Evolutionary conservation across 2,113 vertebrate genomes (phyloP), one percentile per base, ranked within the genome.

Genomic region (Prolemur simus): DNA sequence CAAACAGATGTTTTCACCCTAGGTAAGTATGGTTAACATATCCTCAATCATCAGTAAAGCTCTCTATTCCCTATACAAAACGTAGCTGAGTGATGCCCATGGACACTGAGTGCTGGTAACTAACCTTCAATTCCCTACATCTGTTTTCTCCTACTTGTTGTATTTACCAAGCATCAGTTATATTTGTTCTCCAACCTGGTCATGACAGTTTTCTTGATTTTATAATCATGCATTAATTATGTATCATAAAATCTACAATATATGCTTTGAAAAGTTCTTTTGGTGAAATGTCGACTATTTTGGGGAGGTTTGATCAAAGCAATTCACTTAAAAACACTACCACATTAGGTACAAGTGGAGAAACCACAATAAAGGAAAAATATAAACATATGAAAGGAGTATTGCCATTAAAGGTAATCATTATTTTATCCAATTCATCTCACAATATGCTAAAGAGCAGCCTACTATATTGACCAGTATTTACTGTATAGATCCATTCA

Each of bases 311-410:
- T 81, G 2, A 80, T 66, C 68, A 84, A 87, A 60, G 29, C 0
- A 34, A 69, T 42, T 93, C 49, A 76, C 34, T 93, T 94, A 52
- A 84, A 77, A 87, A 69, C 92, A 14, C 23, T 69, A 17, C 64
- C 4, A n/a, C 34, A 39, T 39, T 58, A 77, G n/a, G 25, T 82
- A 77, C 8, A 60, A 14, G 8, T 58, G 23, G 80, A 74, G 18
- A 96, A 94, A 73, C 8, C 17, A 34, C n/a, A 81, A 68, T n/a
- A 86, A 81, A 94, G 32, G 20, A 92, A 95, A 85, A 8, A 10
- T 18, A 68, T 27, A 39, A 47, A 49, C 11, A 85, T 74, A 85
- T 60, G 54, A 29, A 68, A 66, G 12, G 8, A 88, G 0, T 17
- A 29, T 42, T 74, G 2, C 2, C 42, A 39, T 87, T 49, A 87